A percentile compares a stretch with the other conserved stretches of the same genome.
Conservation (phyloP, 2,888 invertebrate species). For the Agonum fuliginosum region DNA sequence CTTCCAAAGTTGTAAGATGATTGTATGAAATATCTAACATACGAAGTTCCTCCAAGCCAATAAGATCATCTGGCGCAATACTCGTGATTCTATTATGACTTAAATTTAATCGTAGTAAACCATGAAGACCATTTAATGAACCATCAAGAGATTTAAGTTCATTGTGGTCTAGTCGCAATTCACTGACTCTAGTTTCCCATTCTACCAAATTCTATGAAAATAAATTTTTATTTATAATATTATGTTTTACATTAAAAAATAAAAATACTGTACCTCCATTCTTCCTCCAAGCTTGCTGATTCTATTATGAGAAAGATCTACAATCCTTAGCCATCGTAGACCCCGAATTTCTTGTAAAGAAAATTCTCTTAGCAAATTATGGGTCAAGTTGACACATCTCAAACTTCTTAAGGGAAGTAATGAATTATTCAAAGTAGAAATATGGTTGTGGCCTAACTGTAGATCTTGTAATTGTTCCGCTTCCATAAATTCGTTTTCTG, state of each 20-base stretch:
- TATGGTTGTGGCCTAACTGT: constrained; percentile 83
- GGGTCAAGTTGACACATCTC: constrained; percentile 83
- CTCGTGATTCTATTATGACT: constrained; percentile 84
- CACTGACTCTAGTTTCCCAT: constrained; percentile 82
- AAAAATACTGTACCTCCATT: constrained; percentile 76
- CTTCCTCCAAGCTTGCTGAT: constrained; percentile 81
- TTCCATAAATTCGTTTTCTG: constrained; percentile 85
- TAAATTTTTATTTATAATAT: constrained; percentile 62
- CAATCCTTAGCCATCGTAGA: constrained; percentile 80
- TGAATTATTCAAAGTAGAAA: constrained; percentile 83
- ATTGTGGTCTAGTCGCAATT: constrained; percentile 85
- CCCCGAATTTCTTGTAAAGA: constrained; percentile 87
- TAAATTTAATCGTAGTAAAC: constrained; percentile 82
- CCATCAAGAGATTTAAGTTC: constrained; percentile 82
- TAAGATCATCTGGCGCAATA: constrained; percentile 85
- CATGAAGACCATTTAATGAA: constrained; percentile 84
- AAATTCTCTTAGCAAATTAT: constrained; percentile 85
- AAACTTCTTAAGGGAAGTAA: constrained; percentile 81
- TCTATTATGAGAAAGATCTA: constrained; percentile 86
- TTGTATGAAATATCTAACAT: constrained; percentile 87
- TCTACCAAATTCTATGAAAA: constrained; percentile 84
- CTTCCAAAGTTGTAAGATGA: constrained; percentile 84
- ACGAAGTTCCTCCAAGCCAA: constrained; percentile 84
- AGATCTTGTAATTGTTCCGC: constrained; percentile 82
- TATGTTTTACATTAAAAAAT: not conserved